Evolutionary conservation across 2,113 vertebrate species (phyloP), one percentile per base, ranked within the genome.

Genomic region (Zosterops lateralis): DNA sequence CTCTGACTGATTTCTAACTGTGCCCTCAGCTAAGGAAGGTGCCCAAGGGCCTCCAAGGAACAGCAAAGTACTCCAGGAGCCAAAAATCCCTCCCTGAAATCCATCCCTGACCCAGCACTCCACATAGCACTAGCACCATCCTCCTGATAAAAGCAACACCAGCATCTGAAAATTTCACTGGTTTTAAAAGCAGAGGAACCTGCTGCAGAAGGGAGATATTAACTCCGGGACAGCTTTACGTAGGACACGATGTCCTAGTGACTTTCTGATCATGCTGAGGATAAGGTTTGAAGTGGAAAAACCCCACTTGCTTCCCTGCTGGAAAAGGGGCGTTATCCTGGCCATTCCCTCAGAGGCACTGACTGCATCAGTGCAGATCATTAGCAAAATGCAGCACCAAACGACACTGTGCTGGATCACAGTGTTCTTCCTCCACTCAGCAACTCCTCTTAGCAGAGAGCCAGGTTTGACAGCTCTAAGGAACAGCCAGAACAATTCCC

Each of bases 301-400:
- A 7, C 9, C 10, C 38, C 24, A 6, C 36, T 84, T 0, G 0
- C 6, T 47, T 38, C 44, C 34, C 60, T 67, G 44, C 31, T 65
- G 67, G 57, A 64, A 67, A 81, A 71, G 14, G 21, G 28, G 50
- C 3, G 3, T 68, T 71, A 44, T 36, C n/a, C 54, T 77, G 68
- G 83, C 66, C 57, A 54, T 32, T 20, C 36, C 53, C 14, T 6
- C 47, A 54, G 68, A 29, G 10, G 54, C 26, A 25, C 70, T 45
- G 44, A 17, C 57, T 65, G 53, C 2, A 0, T 14, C 88, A 82
- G 32, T 12, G 25, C 28, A 57, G 40, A 36, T 62, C 28, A 53
- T 57, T n/a, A 64, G 48, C 44, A 93, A 83, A 83, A 80, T 9
- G 28, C 38, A 92, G 80, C 65, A 61, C 21, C 50, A 62, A 71